These are phyloP conservation scores for Listronotus oregonensis DNA, from an alignment of 1,140 invertebrate species.

Conservation along the genomic window DNA sequence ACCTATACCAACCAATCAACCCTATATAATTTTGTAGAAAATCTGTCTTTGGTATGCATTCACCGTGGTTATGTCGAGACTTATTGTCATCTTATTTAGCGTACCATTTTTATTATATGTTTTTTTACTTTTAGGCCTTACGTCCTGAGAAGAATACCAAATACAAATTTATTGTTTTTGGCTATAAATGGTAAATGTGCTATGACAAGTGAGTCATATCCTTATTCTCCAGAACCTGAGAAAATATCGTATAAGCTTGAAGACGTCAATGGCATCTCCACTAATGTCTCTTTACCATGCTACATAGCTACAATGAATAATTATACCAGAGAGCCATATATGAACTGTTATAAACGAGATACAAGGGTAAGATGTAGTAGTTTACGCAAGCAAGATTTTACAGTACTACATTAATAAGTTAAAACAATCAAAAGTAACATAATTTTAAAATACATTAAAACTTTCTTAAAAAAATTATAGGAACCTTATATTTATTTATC, in stretches of 20 bases:
- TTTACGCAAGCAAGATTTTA: no score
- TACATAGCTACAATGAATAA: conserved; percentile 53
- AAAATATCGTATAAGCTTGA: conserved; percentile 32
- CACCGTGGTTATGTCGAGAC: no score
- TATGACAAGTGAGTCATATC: conserved; percentile 28
- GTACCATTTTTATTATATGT: no score
- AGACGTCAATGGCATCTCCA: neutral
- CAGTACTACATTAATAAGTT: no score
- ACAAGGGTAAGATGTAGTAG: conserved; percentile 51
- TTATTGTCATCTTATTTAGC: no score
- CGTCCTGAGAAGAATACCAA: conserved; percentile 78
- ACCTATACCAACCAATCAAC: no score
- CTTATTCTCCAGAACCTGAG: conserved; percentile 37
- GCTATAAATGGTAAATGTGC: conserved; percentile 74
- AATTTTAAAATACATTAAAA: no score
- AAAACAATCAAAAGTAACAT: no score
- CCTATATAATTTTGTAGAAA: no score
- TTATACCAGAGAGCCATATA: conserved; percentile 49
- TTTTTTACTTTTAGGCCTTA: conserved; percentile 67
- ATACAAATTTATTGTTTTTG: conserved; percentile 82
- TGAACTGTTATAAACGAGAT: conserved; percentile 55
- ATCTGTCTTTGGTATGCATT: no score
- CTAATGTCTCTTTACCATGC: conserved; percentile 48
- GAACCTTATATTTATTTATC: no score
- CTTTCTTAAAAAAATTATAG: no score